Evolutionary conservation across 2,797 vertebrate genomes (phyloP), one percentile per base, ranked within the genome.

Genomic region (Characodon lateralis): DNA sequence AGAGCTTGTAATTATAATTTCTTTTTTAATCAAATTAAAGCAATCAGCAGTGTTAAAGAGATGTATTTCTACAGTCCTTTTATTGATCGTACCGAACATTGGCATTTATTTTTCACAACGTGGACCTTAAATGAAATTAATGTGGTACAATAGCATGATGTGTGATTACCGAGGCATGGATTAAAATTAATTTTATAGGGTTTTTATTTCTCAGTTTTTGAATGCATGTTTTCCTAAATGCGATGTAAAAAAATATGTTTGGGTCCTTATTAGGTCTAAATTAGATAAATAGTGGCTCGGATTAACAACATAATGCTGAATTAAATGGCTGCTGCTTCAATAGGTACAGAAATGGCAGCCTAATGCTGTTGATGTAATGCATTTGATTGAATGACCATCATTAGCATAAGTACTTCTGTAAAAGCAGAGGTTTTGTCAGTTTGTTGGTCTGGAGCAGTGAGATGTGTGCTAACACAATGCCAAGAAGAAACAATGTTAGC

Each of bases 11-110:
- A 82, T 76, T 84, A 71, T 88, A 84, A 88, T 90, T 91, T 84
- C 51, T 86, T 78, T 79, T 90, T 79, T 75, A 83, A 93, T 92
- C 85, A 86, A 90, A 91, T 92, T 89, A 85, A 89, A 93, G 85
- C 86, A 92, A 90, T 88, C 61, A 69, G 48, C 72, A 83, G 83
- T 73, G 83, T 87, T 83, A 82, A 83, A 87, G 83, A 88, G 86
- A 90, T 91, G 85, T 87, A 88, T 90, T 80, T 78, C 75, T 59
- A 55, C 59, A 59, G 68, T 79, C 83, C 81, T 85, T 81, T 87
- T 58, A 82, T 51, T 51, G 80, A 81, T 86, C 80, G 55, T 56
- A 73, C 61, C 28, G 48, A 87, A 87, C 79, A 73, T 10, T 12
- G 53, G 46, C 56, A 73, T 89, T 81, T 65, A 86, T 86, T 87